Evolutionary conservation across 1,140 invertebrate species (phyloP), one percentile per base, ranked within the genome.

Genomic region (Ericerus pela): DNA sequence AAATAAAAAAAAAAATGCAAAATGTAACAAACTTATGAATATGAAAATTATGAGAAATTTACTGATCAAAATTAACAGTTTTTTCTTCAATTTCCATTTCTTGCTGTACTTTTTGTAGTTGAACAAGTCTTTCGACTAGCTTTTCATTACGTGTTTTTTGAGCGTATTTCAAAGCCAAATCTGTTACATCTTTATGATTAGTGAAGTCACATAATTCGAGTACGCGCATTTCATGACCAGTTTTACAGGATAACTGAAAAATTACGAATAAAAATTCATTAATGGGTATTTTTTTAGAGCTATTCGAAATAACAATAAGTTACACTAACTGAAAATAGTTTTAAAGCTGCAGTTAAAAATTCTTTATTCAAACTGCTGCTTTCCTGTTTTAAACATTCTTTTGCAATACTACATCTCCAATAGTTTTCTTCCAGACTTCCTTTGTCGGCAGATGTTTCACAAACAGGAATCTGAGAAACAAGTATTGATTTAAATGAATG

Each of bases 111-210:
- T 8, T 4, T 22, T 4, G 41, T 4, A 70, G 41, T 66, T 77
- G 70, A 10, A 69, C 64, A 28, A 88, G 68, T 66, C 80, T 82
- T 60, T 91, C 82, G 0, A 83, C 85, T 24, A 96, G 73, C 59
- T 84, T 79, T 51, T 80, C 77, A 62, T 80, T 79, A 30, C 82
- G 80, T 0, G 84, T 69, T 58, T 84, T 79, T 2, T 78, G 79
- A 2, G 89, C 85, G 70, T 94, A 96, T 63, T 88, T 89, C 3
- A 89, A 81, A 2, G 88, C 89, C 26, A 92, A 70, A 61, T 88
- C 82, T 31, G 94, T 67, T 0, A 90, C 74, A 41, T 82, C 79
- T 2, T 79, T 74, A 60, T 83, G 81, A 12, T 79, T 78, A 66
- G 96, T 80, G 62, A 92, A 71, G 62, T 88, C 79, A 66, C 90